Conservation (phyloP, 1,140 invertebrate genomes). For the Musca vetustissima region DNA sequence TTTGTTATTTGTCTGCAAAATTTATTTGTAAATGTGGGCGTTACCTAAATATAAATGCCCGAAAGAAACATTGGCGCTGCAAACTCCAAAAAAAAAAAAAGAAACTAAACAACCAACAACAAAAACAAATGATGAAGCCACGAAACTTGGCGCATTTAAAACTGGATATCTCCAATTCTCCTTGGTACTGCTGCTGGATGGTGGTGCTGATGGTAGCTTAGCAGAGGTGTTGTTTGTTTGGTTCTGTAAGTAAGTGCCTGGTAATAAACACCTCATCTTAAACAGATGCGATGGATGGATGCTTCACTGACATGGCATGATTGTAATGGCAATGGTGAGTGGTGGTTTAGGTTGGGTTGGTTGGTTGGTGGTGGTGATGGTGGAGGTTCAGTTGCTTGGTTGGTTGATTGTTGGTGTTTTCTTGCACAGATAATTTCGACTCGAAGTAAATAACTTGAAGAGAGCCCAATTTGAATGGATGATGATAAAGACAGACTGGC, state of each 20-base stretch:
- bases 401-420: neutral
- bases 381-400: neutral
- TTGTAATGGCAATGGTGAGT: neutral
- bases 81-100: too few species aligned
- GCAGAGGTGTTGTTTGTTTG: too few species aligned
- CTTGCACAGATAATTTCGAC: too few species aligned
- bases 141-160: too few species aligned
- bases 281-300: neutral
- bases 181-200: neutral
- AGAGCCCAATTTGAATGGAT: too few species aligned
- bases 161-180: too few species aligned
- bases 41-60: conserved; percentile 4
- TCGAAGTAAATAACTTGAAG: too few species aligned
- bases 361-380: neutral
- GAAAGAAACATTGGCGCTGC: too few species aligned
- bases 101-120: neutral
- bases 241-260: too few species aligned
- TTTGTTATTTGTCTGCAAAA: conserved; percentile 9
- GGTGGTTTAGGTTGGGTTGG: neutral
- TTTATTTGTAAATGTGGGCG: conserved; percentile 22
- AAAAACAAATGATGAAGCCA: neutral
- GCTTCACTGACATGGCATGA: neutral
- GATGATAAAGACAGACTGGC: too few species aligned
- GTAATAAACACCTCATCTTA: conserved; percentile 22
- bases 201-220: neutral